Evolutionary conservation across 23 tunicate species (phyloP), one percentile per base, ranked within the genome.

Genomic region (Styela plicata): DNA sequence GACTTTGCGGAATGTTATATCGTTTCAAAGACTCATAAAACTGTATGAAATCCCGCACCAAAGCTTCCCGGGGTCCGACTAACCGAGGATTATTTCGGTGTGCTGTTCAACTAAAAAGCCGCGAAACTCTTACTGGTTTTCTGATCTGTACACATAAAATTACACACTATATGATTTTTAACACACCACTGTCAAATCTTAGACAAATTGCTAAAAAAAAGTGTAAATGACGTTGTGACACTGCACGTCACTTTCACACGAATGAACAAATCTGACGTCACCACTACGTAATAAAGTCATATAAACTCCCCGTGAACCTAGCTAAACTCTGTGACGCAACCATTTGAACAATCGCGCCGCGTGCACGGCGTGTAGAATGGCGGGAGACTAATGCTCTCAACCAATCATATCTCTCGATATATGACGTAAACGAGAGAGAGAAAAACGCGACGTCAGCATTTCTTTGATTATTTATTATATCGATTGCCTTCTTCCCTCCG

Each of bases 361-460:
- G 81, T 76, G 81, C 53, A 25, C 33, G 32, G 66, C 32, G 65
- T 44, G 66, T 24, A 26, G 29, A 76, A 76, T 76, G 81, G 81
- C 81, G 81, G 81, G 81, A 76, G 81, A 37, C 63, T 33, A 53
- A 44, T 24, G 27, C 27, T 57, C 63, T n/a, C 67, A 44, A 44
- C 81, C 81, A 76, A 76, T 76, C 81, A 76, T 57, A 76, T 33
- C 81, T 13, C 64, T 52, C 81, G 57, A 5, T 13, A 44, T 44
- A 44, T 44, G 57, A 44, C 57, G 57, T 13, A 44, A 67, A 29
- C 71, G 31, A 29, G 31, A 67, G 31, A 67, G 24, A 67, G 31
- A 67, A 67, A 67, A 67, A 29, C 71, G 30, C 71, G 71, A 25
- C 71, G 71, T 25, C 31, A 67, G 22, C 16, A 67, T 18, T 67